Base-by-base conservation (phyloP, 2,797 vertebrate genomes). In the Oreortyx pictus region DNA sequence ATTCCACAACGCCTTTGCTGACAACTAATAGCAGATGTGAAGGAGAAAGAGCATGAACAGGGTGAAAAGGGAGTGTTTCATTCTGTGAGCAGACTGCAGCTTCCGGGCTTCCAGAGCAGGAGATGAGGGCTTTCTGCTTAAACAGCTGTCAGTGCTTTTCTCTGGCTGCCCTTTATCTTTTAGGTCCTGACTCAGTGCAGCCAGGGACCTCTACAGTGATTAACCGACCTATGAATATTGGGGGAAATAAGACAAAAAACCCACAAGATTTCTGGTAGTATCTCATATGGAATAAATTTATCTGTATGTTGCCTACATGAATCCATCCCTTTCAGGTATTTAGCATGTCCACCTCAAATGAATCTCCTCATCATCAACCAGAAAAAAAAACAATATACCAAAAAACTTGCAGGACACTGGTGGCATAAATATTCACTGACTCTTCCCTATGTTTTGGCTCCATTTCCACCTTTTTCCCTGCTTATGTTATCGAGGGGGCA, bases 381-480 rank as follows among this genome's bases (percentile, higher is more conserved):
- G 60, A 41, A 92, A 93, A 92, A 93, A 82, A 15, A 86, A 76
- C 2, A 89, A 80, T 67, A 86, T 73, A 66, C 33, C 27, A 82
- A 70, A 52, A 90, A 81, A 3, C 6, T 50, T 56, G 33, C 27
- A 81, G 56, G 14, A 59, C 39, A 66, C 16, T 88, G 65, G 74
- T 81, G 29, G 9, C 31, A 46, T 72, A 78, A 66, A 59, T 72
- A 56, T 43, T 20, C 73, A 81, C 68, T 79, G 84, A 35, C 14
- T 60, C 29, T 78, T 82, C 31, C 35, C 22, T 74, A 47, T 56
- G 5, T 84, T 64, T 67, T 92, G 61, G 33, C 35, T 90, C 24
- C 11, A 49, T 68, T 86, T 31, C 33, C 22, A 61, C 10, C 11
- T 10, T 78, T 88, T 88, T 75, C 39, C 33, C 5, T 76, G 56